Conservation (phyloP, 2,797 vertebrate species). For the Sarcoramphus papa region DNA sequence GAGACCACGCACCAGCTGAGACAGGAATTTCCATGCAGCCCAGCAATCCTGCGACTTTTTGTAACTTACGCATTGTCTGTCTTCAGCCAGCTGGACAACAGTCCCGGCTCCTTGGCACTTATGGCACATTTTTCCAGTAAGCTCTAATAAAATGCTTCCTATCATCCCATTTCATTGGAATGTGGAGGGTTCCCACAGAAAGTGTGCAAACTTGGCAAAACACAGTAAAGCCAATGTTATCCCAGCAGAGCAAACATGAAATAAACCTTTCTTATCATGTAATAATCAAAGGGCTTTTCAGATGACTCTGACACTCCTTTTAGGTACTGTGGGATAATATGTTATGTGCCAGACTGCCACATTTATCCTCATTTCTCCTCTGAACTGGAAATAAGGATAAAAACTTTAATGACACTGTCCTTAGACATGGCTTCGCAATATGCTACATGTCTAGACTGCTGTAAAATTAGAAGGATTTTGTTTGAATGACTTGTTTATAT, state of each 20-base stretch:
- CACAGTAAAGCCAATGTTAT: slow-evolving; percentile 10
- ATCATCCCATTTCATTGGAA: slow-evolving; percentile 61
- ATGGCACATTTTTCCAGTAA: slow-evolving; percentile 69
- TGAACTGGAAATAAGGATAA: slow-evolving; percentile 49
- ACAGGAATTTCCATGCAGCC: slow-evolving; percentile 17
- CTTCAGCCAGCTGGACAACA: slow-evolving; percentile 65
- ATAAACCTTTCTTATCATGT: slow-evolving; percentile 51
- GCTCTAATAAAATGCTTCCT: slow-evolving; percentile 75
- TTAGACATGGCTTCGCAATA: slow-evolving; percentile 29
- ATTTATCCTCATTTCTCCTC: slow-evolving; percentile 48
- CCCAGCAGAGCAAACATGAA: slow-evolving; percentile 41
- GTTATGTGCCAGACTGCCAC: slow-evolving; percentile 21
- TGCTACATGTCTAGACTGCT: slow-evolving; percentile 54
- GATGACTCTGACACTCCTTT: slow-evolving; percentile 44
- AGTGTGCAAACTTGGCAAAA: slow-evolving; percentile 66
- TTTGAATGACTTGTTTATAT: slow-evolving; percentile 57
- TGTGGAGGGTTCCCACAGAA: slow-evolving; percentile 69
- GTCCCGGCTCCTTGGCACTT: slow-evolving; percentile 58
- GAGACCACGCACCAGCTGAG: slow-evolving; percentile 12
- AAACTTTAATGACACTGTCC: not conserved
- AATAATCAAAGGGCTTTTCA: slow-evolving; percentile 46
- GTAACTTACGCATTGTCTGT: slow-evolving; percentile 53
- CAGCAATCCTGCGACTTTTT: slow-evolving; percentile 23
- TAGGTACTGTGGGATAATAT: slow-evolving; percentile 22
- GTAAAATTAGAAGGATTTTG: slow-evolving; percentile 54